Evolutionary conservation across 2,888 invertebrate species (phyloP), one percentile per base, ranked within the genome.

Genomic region (Euzophera pinguis): DNA sequence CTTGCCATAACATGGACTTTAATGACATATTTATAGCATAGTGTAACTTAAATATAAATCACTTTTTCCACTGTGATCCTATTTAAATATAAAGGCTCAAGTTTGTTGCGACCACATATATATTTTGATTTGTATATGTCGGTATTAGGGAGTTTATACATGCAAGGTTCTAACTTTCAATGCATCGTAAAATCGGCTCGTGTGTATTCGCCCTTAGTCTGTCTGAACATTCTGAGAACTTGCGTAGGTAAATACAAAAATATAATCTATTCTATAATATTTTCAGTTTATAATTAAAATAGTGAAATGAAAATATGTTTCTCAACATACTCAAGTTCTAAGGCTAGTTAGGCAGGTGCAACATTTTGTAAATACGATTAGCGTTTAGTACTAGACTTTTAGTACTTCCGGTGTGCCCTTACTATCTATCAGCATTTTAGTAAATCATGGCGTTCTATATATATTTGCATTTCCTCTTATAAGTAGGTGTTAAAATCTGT

Each of bases 61-160:
- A 89, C 89, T 88, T 84, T 87, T 84, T 89, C 87, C 90, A 90
- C 90, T 90, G 90, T 90, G 90, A 90, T 90, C 90, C 89, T 89
- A 87, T 81, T 84, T 83, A 82, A 84, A 80, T 81, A 71, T 85
- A 80, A 85, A 69, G 80, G 90, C 90, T 90, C 89, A 88, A 88
- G 75, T 72, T 79, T 78, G 81, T 81, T 73, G 83, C 84, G 78
- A 84, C 81, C 83, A 78, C 68, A 62, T 73, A 72, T n/a, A n/a
- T 67, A 57, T 59, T 71, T 71, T 64, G 8, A 43, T 51, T 42
- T 45, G 55, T 65, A 59, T 58, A 59, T 58, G 64, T 69, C 69
- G 67, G 65, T 57, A 55, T 62, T 57, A 37, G 35, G 53, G 60
- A 12, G 14, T 54, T 56, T 51, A 39, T 37, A 53, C 6, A 53